Percentiles rank a stretch among this genome's conserved stretches.
Evolutionary conservation across 1,140 invertebrate genomes (phyloP).

Genomic region (Trachymyrmex septentrionalis): DNA sequence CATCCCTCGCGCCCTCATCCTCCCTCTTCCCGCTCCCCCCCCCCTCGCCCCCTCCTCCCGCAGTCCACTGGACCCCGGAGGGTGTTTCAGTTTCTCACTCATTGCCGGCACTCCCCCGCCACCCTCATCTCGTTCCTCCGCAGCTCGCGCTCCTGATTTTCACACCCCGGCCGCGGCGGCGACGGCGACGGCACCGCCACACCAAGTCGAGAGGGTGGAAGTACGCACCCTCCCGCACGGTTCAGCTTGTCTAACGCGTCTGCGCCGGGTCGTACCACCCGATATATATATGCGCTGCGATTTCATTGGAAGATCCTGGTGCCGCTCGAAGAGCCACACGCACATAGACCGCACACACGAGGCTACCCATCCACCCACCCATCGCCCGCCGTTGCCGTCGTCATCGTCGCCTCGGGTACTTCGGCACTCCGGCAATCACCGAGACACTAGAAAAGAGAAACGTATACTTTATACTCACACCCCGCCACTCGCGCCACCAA

Average conservation of each 20-base stretch:
- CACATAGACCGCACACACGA: slow-evolving; percentile 2
- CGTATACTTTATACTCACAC: slow-evolving; percentile 46
- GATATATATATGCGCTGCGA: slow-evolving; percentile 73
- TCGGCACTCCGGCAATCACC: slow-evolving; percentile 40
- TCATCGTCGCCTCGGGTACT: slow-evolving; percentile 33
- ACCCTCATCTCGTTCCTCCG: slow-evolving; percentile 51
- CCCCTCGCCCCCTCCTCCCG: slow-evolving; percentile 55
- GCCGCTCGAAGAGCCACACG: slow-evolving; percentile 68
- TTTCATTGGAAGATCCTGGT: slow-evolving; percentile 82
- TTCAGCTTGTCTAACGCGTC: slow-evolving; percentile 70
- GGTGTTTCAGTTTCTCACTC: slow-evolving; percentile 78
- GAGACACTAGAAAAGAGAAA: slow-evolving; percentile 50
- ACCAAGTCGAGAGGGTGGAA: slow-evolving; percentile 77
- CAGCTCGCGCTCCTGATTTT: slow-evolving; percentile 83
- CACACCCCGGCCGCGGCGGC: slow-evolving; percentile 80
- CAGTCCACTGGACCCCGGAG: slow-evolving; percentile 71
- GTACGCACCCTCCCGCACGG: slow-evolving; percentile 61
- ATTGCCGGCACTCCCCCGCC: slow-evolving; percentile 36
- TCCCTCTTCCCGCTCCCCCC: slow-evolving; percentile 60
- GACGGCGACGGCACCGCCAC: slow-evolving; percentile 74
- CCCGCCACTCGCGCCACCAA: slow-evolving; percentile 46
- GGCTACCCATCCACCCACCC: slow-evolving; percentile 20
- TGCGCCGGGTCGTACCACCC: slow-evolving; percentile 74
- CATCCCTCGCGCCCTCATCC: slow-evolving; percentile 30
- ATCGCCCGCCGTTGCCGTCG: slow-evolving; percentile 21